Conservation (phyloP, 2,888 invertebrate genomes). For the Xanthia icteritia region DNA sequence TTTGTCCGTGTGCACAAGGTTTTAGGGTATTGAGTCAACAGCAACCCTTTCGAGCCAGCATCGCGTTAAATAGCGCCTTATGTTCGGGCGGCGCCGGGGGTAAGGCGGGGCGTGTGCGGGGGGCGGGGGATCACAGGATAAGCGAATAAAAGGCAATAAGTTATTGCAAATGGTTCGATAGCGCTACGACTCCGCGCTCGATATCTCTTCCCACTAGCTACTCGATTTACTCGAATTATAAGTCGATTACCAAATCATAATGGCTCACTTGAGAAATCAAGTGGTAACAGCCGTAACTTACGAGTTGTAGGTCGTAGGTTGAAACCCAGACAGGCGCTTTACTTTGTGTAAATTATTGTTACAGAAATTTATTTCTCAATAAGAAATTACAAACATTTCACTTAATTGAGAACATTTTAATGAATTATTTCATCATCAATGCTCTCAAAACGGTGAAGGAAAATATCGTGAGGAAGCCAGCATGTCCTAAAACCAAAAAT, state of each 20-base stretch:
- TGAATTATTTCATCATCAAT: no score
- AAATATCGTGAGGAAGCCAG: no score
- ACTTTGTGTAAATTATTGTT: no score
- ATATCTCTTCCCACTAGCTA: slow-evolving; percentile 21
- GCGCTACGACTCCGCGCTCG: slow-evolving; percentile 21
- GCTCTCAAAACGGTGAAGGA: no score
- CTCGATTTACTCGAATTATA: slow-evolving; percentile 54
- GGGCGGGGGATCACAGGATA: slow-evolving; percentile 37
- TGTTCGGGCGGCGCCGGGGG: slow-evolving; percentile 41
- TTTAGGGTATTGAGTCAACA: slow-evolving; percentile 33
- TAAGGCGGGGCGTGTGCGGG: background rate
- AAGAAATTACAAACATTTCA: no score
- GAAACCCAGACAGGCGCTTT: no score
- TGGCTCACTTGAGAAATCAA: slow-evolving; percentile 7
- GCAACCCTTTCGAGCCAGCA: slow-evolving; percentile 56
- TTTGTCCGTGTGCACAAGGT: slow-evolving; percentile 19
- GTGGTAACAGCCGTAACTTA: no score
- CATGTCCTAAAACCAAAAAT: no score
- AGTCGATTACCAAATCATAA: slow-evolving; percentile 41
- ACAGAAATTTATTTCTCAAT: no score
- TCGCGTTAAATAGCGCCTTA: slow-evolving; percentile 65
- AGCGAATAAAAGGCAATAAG: slow-evolving; percentile 77
- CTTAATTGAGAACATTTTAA: no score
- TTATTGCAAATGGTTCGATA: slow-evolving; percentile 75
- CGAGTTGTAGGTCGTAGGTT: no score